Percentiles rank a stretch among this genome's conserved stretches.
Evolutionary conservation across 2,888 invertebrate species (phyloP).

Genomic region (Pilophorus perplexus): DNA sequence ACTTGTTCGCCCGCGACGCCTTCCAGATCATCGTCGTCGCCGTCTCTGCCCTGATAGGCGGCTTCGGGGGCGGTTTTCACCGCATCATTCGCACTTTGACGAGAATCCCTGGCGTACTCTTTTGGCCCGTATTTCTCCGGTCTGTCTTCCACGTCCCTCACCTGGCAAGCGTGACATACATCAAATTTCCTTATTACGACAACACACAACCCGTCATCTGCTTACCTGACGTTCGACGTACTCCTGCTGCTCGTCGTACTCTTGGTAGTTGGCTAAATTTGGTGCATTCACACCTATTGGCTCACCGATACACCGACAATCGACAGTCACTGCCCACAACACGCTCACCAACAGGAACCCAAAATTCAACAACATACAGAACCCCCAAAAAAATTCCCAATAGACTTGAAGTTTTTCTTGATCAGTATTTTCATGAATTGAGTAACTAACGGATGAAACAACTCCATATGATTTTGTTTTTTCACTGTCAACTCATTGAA

Average conservation of each 20-base stretch:
- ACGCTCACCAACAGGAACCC: background rate
- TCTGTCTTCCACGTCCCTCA: background rate
- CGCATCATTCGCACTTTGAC: background rate
- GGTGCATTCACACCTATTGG: background rate
- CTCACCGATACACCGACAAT: slow-evolving; percentile 4
- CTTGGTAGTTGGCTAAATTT: background rate
- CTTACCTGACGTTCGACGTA: slow-evolving; percentile 23
- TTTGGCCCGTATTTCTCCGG: too few species aligned
- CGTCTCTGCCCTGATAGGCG: slow-evolving; percentile 8
- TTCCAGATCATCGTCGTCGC: slow-evolving; percentile 7
- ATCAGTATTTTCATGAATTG: too few species aligned
- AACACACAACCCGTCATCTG: too few species aligned
- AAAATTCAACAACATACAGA: background rate
- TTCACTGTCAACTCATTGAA: too few species aligned
- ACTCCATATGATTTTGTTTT: too few species aligned
- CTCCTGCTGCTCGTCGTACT: slow-evolving; percentile 12
- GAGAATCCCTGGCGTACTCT: background rate
- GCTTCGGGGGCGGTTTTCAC: background rate
- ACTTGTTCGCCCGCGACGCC: too few species aligned
- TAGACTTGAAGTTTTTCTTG: too few species aligned
- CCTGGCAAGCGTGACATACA: too few species aligned
- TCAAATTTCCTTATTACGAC: background rate
- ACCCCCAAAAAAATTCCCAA: too few species aligned
- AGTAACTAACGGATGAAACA: too few species aligned
- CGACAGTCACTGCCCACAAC: background rate